Conservation (phyloP, 92 coral and sea anemone genomes). For the Porites cylindrica region DNA sequence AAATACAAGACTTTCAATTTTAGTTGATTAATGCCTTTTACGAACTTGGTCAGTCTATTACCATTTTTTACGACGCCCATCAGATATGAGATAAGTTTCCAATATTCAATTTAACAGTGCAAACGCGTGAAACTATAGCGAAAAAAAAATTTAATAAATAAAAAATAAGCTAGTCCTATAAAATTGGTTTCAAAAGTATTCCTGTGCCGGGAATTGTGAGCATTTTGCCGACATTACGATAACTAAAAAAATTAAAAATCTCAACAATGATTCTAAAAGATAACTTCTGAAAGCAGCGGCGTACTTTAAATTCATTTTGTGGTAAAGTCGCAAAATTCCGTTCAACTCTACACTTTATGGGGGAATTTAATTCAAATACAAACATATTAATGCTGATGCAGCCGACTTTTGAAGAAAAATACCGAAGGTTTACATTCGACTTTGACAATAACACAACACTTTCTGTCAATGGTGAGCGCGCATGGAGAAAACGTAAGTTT, state of each 20-base stretch:
- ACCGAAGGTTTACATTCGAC: neutral
- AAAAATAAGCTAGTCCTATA: neutral
- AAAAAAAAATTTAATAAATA: neutral
- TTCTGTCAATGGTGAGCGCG: no score
- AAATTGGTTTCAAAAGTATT: neutral
- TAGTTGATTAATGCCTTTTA: slow-evolving; percentile 56
- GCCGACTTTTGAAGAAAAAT: neutral
- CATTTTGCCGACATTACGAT: neutral
- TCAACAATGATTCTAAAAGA: neutral
- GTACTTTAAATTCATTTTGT: neutral
- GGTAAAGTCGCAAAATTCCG: neutral
- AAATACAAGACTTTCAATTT: slow-evolving; percentile 63
- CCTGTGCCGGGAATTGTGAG: neutral
- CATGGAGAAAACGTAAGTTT: no score
- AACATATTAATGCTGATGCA: neutral
- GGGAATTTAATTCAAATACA: neutral
- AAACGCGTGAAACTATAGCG: slow-evolving; percentile 3
- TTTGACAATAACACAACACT: no score
- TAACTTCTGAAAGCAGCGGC: slow-evolving; percentile 6
- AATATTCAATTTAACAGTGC: neutral
- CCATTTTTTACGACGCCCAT: neutral
- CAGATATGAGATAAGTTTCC: neutral
- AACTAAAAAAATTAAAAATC: neutral
- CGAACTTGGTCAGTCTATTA: slow-evolving; percentile 24
- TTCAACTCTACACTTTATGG: neutral